Evolutionary conservation across 2,888 invertebrate species (phyloP), one percentile per base, ranked within the genome.

Genomic region (Limnephilus marmoratus): DNA sequence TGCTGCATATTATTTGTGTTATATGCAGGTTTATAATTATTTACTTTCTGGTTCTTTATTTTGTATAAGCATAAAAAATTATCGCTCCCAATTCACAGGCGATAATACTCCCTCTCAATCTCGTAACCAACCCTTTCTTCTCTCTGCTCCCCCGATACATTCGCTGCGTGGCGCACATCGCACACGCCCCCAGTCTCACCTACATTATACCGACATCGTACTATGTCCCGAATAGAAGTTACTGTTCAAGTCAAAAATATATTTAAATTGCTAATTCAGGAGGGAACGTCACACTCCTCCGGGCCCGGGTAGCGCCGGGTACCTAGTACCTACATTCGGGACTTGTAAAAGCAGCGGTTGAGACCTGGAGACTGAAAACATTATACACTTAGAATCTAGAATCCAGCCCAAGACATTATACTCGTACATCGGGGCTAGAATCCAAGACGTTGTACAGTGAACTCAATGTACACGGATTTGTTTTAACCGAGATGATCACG

Each of bases 201-300:
- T 53, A 31, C 4, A 29, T 45, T 53, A 31, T 88, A 88, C 29
- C 15, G n/a, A 45, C 45, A n/a, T 45, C 29, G 81, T 53, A 18
- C 53, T 53, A 18, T 53, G 53, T 53, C 53, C 53, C 53, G 53
- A 53, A 53, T 53, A 53, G 53, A 53, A 53, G 53, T 53, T 53
- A 53, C 53, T 34, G 34, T 81, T 68, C 90, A 91, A 93, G 93
- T 92, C 92, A 83, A 91, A 93, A 90, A 92, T 93, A 92, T 92
- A 93, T 93, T 93, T 93, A 93, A 93, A 93, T 93, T 93, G 93
- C 93, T 91, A 93, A 92, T 93, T 92, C 86, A 85, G 90, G 81
- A 90, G 91, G 90, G 85, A 92, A 83, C 91, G 92, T 90, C 91
- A 92, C 88, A 88, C 91, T 85, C 91, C 91, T 91, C 90, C 53